These are phyloP conservation scores for Eupithecia pulchellata DNA, from an alignment of 2,888 invertebrate species.

Conservation along the genomic window DNA sequence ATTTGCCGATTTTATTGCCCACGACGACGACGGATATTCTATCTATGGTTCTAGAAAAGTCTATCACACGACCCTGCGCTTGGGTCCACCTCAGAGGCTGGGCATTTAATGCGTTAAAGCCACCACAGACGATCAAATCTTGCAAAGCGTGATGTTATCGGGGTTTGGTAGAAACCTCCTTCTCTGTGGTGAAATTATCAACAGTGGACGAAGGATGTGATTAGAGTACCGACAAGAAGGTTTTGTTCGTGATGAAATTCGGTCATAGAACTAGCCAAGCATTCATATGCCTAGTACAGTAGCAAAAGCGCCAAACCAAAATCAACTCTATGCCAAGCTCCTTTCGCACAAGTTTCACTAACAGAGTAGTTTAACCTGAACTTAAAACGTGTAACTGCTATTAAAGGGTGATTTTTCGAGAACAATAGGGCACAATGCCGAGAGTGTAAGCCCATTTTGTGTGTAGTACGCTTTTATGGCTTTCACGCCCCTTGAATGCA, in stretches of 20 bases:
- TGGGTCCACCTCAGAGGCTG: too few relatives aligned
- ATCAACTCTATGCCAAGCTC: background rate
- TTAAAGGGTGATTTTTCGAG: conserved; percentile 52
- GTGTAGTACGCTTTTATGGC: conserved; percentile 60
- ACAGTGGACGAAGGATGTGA: background rate
- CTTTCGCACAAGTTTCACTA: conserved; percentile 25
- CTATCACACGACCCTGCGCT: too few relatives aligned
- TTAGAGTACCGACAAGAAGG: too few relatives aligned
- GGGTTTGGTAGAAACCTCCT: too few relatives aligned
- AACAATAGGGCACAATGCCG: conserved; percentile 60
- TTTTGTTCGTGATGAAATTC: too few relatives aligned
- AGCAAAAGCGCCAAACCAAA: background rate
- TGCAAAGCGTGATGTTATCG: too few relatives aligned
- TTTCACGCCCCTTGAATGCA: conserved; percentile 37
- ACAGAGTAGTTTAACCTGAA: conserved; percentile 39
- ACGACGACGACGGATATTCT: too few relatives aligned
- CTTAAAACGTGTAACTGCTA: conserved; percentile 48
- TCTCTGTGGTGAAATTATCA: too few relatives aligned
- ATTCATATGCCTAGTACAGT: background rate
- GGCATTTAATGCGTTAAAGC: too few relatives aligned
- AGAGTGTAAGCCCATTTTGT: conserved; percentile 53
- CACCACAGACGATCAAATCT: too few relatives aligned
- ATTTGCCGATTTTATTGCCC: too few relatives aligned
- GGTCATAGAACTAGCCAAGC: background rate
- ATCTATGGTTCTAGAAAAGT: too few relatives aligned